Evolutionary conservation across 2,888 invertebrate species (phyloP).

Genomic region (Melieria picta): DNA sequence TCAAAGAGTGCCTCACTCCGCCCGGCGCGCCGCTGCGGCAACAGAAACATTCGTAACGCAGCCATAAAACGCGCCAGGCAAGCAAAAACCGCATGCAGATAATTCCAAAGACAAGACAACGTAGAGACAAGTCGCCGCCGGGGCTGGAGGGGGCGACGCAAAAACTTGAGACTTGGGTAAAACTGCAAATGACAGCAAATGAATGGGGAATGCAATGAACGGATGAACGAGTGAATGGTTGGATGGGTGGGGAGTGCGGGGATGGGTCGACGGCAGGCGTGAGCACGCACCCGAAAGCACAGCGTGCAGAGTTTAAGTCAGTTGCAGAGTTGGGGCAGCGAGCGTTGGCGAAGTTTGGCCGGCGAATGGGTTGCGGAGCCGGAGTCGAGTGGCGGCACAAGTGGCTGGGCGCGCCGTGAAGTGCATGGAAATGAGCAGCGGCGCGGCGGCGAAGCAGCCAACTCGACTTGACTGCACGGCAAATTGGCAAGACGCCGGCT

Average conservation of each 20-base stretch:
- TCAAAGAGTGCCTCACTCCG: neutral
- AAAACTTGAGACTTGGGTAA: conserved; percentile 25
- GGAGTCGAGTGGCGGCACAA: no score
- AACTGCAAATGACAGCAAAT: conserved; percentile 30
- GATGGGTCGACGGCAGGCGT: neutral
- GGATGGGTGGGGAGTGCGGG: neutral
- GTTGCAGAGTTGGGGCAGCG: no score
- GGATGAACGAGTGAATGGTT: neutral
- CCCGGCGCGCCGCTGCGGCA: neutral
- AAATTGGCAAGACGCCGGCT: no score
- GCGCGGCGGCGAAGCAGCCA: no score
- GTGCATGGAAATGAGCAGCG: no score
- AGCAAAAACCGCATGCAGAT: no score
- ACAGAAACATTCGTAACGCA: neutral
- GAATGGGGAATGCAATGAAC: conserved; percentile 24
- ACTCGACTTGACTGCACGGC: no score
- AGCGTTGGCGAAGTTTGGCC: no score
- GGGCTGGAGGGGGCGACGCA: neutral
- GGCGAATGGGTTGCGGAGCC: no score
- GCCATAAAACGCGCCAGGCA: neutral
- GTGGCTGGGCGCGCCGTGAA: no score
- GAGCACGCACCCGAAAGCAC: conserved; percentile 1
- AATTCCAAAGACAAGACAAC: no score
- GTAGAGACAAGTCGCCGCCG: no score
- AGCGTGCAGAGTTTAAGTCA: neutral